A percentile compares a stretch with the other conserved stretches of the same genome.
Evolutionary conservation across 2,888 invertebrate genomes (phyloP).

Genomic region (Caenorhabditis angaria): DNA sequence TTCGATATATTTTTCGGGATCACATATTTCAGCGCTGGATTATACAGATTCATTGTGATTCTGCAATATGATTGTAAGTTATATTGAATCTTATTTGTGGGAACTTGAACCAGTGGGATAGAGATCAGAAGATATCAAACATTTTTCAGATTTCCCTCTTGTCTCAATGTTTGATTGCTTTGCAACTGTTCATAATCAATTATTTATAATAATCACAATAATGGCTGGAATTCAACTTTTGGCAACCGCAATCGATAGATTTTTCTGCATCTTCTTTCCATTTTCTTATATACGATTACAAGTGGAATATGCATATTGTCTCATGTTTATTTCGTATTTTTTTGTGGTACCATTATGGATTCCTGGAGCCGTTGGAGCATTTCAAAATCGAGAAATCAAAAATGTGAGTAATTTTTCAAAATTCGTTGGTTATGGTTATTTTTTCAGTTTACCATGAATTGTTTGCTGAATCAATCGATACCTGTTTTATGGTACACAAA

Average conservation of each 20-base stretch:
- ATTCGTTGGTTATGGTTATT: no score
- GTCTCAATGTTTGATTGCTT: conserved; percentile 47
- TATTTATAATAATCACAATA: conserved; percentile 47
- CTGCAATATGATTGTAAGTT: conserved; percentile 35
- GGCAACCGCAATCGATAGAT: conserved; percentile 42
- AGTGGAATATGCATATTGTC: conserved; percentile 39
- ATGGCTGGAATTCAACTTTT: conserved; percentile 42
- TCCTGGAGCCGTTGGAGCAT: conserved; percentile 25
- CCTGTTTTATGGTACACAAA: conserved; percentile 22
- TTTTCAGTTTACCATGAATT: conserved; percentile 45
- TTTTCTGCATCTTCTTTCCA: conserved; percentile 53
- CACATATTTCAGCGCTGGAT: conserved; percentile 48
- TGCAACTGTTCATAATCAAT: conserved; percentile 39
- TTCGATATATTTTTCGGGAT: conserved; percentile 52
- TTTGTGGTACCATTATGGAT: conserved; percentile 36
- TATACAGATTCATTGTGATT: conserved; percentile 34
- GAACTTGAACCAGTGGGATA: no score
- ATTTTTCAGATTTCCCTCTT: conserved; percentile 41
- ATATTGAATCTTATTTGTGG: no score
- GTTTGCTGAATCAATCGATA: conserved; percentile 39
- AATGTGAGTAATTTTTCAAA: conserved; percentile 35
- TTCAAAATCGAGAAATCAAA: not conserved
- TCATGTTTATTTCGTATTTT: conserved; percentile 37
- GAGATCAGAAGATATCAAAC: not conserved
- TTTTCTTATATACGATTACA: conserved; percentile 46